Percentiles rank a stretch among this genome's conserved stretches.
phyloP scores from a whole-genome alignment of 2,888 invertebrate species.

The Nesidiocoris tenuis region DNA sequence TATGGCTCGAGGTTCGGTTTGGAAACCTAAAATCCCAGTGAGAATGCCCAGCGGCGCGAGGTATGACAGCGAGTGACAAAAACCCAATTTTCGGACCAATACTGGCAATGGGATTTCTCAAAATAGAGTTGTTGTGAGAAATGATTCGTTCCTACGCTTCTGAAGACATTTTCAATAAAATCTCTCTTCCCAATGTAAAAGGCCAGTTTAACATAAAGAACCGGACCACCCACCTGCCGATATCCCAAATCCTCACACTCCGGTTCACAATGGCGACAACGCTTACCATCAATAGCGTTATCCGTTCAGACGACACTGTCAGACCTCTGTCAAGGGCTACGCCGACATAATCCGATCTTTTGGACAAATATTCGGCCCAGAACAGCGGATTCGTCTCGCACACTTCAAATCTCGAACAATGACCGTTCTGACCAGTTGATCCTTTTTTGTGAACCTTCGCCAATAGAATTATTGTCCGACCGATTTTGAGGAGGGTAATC shows the following conservation, averaged over 20 bases:
- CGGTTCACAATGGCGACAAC: not conserved
- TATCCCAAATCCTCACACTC: not conserved
- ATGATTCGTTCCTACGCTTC: not conserved
- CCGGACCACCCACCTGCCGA: not conserved
- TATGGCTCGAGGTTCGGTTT: no score
- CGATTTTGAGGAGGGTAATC: not conserved
- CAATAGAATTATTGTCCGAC: not conserved
- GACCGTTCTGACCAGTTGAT: not conserved
- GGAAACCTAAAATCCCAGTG: no score
- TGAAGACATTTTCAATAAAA: not conserved
- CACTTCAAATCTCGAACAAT: not conserved
- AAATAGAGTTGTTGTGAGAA: not conserved
- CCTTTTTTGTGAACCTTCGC: not conserved
- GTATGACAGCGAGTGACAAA: no score
- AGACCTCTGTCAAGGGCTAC: not conserved
- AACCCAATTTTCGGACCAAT: no score
- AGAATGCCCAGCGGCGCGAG: no score
- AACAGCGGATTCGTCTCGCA: not conserved
- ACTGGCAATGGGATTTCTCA: no score
- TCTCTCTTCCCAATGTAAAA: no score
- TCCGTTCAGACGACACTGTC: not conserved
- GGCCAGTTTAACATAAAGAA: not conserved
- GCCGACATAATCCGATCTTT: not conserved
- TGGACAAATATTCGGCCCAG: not conserved
- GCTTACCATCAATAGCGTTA: not conserved